Percentiles rank a stretch among this genome's conserved stretches.
These are phyloP conservation scores for Streblospio benedicti DNA, from an alignment of 1,140 invertebrate species.

Conservation along the genomic window DNA sequence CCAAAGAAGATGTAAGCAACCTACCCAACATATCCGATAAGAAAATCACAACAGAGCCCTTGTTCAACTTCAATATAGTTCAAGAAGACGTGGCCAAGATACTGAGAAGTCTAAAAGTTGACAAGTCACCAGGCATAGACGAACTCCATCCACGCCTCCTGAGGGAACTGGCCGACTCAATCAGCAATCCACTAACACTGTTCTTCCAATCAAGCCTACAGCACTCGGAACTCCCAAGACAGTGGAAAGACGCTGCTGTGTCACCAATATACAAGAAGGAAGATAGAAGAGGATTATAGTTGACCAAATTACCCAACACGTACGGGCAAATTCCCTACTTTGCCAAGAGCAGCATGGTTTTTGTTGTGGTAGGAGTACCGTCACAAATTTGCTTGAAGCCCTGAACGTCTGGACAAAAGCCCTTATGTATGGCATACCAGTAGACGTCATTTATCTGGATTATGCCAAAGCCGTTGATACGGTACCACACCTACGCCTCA, in stretches of 20 bases:
- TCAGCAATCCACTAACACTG: not conserved
- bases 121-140: slow-evolving; percentile 2
- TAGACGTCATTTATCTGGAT: no score
- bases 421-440: no score
- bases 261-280: not conserved
- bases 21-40: not conserved
- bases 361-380: no score
- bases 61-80: not conserved
- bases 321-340: no score
- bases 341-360: no score
- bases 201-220: not conserved
- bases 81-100: not conserved
- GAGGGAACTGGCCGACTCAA: not conserved
- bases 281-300: no score
- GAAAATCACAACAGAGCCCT: not conserved
- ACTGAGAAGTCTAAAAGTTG: not conserved
- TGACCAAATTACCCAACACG: no score
- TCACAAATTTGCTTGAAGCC: no score
- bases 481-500: no score
- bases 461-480: no score
- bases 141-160: not conserved
- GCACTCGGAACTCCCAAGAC: not conserved
- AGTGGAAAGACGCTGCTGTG: not conserved
- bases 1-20: not conserved
- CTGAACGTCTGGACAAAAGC: no score